Conservation (phyloP, 2,797 vertebrate species). For the Chelon auratus region DNA sequence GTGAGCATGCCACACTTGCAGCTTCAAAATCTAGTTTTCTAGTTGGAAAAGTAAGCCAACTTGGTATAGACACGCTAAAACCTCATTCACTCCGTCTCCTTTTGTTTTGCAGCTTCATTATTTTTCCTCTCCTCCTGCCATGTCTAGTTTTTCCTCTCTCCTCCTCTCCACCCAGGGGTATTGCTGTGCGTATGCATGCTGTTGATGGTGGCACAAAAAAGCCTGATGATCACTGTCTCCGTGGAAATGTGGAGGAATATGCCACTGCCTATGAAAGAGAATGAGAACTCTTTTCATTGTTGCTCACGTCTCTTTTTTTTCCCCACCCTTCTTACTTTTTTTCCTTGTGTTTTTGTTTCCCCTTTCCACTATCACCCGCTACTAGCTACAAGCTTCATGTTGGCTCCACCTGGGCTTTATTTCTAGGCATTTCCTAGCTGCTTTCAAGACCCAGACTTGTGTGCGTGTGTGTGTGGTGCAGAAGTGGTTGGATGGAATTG, state of each 20-base stretch:
- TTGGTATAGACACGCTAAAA: conserved; percentile 20
- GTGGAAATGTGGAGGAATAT: conserved; percentile 62
- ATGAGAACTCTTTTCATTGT: conserved; percentile 65
- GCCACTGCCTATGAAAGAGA: conserved; percentile 54
- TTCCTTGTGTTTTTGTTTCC: conserved; percentile 24
- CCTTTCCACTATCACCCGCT: conserved; percentile 19
- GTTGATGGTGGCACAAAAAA: conserved; percentile 65
- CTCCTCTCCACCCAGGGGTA: conserved; percentile 56
- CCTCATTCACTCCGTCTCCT: conserved; percentile 19
- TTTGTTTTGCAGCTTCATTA: conserved; percentile 55
- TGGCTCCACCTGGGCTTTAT: conserved; percentile 69
- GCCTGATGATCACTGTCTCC: conserved; percentile 57
- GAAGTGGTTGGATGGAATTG: conserved; percentile 8
- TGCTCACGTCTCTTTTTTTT: conserved; percentile 44
- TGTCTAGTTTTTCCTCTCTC: conserved; percentile 43
- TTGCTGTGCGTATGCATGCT: conserved; percentile 52
- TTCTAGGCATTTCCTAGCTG: conserved; percentile 63
- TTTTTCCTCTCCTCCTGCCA: conserved; percentile 54
- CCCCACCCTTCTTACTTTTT: neutral
- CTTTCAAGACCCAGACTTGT: conserved; percentile 34
- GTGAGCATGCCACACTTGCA: neutral
- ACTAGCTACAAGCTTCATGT: conserved; percentile 16
- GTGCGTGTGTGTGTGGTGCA: conserved; percentile 1
- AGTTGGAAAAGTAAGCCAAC: conserved; percentile 30
- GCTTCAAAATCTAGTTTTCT: conserved; percentile 25